Evolutionary conservation across 2,888 invertebrate species (phyloP).

Genomic region (Myathropa florea): DNA sequence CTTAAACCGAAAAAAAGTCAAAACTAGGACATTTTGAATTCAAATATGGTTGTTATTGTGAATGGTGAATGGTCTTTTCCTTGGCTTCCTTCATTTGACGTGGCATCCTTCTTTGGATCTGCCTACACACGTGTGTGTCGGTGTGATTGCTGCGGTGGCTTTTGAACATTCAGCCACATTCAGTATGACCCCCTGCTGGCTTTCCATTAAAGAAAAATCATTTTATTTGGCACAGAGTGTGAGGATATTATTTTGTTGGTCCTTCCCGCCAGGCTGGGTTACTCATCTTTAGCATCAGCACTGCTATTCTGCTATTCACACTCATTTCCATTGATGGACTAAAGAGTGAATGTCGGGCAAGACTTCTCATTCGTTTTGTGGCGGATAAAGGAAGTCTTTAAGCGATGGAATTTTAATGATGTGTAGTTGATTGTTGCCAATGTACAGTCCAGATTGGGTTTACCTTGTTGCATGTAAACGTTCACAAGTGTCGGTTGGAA

Average conservation of each 20-base stretch:
- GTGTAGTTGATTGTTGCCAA: slow-evolving; percentile 41
- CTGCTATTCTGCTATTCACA: slow-evolving; percentile 32
- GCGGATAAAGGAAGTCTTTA: slow-evolving; percentile 8
- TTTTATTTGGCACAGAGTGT: slow-evolving; percentile 46
- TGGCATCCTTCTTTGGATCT: slow-evolving; percentile 3
- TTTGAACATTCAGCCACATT: slow-evolving; percentile 34
- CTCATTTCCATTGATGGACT: neutral
- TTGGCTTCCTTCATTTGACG: slow-evolving; percentile 6
- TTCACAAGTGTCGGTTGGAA: neutral
- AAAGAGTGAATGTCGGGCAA: slow-evolving; percentile 43
- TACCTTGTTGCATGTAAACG: neutral
- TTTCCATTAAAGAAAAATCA: slow-evolving; percentile 47
- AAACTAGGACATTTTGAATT: slow-evolving; percentile 60
- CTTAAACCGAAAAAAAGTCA: slow-evolving; percentile 11
- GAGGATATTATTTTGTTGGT: neutral
- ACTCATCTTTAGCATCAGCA: neutral
- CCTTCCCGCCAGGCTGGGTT: slow-evolving; percentile 10
- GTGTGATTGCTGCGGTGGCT: slow-evolving; percentile 26
- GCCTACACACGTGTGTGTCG: slow-evolving; percentile 1
- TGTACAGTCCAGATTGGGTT: too few relatives aligned
- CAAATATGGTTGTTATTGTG: slow-evolving; percentile 23
- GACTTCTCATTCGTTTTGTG: slow-evolving; percentile 6
- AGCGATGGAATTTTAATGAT: slow-evolving; percentile 51
- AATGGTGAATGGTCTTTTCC: slow-evolving; percentile 40
- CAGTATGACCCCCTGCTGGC: slow-evolving; percentile 43